phyloP scores from a whole-genome alignment of 1,140 invertebrate species.

The Sinella curviseta region DNA sequence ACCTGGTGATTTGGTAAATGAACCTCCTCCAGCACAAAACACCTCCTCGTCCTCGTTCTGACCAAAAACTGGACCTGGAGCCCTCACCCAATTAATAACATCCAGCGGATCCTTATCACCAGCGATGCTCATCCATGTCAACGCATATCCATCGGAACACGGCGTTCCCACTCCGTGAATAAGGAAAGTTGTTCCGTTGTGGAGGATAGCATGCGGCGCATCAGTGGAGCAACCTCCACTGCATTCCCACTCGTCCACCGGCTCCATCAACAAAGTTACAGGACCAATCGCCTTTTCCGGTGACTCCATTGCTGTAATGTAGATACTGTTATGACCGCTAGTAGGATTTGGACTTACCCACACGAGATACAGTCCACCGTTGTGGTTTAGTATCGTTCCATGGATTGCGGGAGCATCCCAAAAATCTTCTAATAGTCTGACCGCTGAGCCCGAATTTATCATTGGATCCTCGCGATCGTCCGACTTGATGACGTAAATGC shows the following conservation, averaged over 20 bases:
- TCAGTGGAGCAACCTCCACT: not conserved
- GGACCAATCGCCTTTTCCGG: slow-evolving; percentile 10
- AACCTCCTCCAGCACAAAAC: not conserved
- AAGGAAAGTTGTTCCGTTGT: not conserved
- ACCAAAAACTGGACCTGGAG: slow-evolving; percentile 1
- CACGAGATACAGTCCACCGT: not conserved
- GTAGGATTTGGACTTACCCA: not conserved
- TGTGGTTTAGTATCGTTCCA: not conserved
- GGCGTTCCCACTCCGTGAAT: not conserved
- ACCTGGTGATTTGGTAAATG: too few species aligned
- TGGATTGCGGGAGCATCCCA: slow-evolving; percentile 20
- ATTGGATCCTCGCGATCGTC: not conserved
- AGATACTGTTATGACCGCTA: slow-evolving; percentile 22
- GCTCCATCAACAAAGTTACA: slow-evolving; percentile 12
- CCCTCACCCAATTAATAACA: not conserved
- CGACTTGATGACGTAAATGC: not conserved
- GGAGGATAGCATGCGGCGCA: slow-evolving; percentile 10
- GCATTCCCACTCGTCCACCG: slow-evolving; percentile 34
- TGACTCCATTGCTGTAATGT: slow-evolving; percentile 37
- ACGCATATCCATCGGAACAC: slow-evolving; percentile 8
- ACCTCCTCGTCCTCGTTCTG: slow-evolving; percentile 10
- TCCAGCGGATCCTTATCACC: slow-evolving; percentile 21
- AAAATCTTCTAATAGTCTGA: not conserved
- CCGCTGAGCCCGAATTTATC: not conserved
- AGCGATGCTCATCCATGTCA: slow-evolving; percentile 20